A percentile compares a stretch with the other conserved stretches of the same genome.
Conservation (phyloP, 30 jellyfish, hydroid and myxozoan genomes). For the Hydractinia echinata region DNA sequence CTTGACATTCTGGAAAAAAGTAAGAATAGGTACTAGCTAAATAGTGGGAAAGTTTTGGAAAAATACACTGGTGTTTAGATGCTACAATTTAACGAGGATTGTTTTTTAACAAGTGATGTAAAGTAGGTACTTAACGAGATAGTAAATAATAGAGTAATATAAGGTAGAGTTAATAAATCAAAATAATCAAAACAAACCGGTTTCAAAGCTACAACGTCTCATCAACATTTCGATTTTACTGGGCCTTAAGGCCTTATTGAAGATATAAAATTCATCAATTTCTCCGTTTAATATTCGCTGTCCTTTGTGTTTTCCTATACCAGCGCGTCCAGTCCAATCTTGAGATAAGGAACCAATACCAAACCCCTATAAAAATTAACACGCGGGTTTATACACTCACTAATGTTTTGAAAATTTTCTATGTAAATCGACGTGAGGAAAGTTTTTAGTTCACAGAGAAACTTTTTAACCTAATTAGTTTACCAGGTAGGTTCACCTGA, state of each 20-base stretch:
- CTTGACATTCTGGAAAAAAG: conserved; percentile 70
- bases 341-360: conserved; percentile 87
- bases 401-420: too few relatives aligned
- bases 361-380: conserved; percentile 42
- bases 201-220: conserved; percentile 93
- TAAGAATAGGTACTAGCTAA: background rate
- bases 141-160: background rate
- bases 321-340: conserved; percentile 98
- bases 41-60: too few relatives aligned
- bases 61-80: too few relatives aligned
- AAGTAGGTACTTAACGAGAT: background rate
- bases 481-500: too few relatives aligned
- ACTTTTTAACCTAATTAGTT: too few relatives aligned
- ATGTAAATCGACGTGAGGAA: too few relatives aligned
- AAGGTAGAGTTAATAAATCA: background rate
- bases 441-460: too few relatives aligned
- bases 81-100: background rate
- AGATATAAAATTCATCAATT: conserved; percentile 88
- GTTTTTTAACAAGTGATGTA: background rate
- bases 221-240: conserved; percentile 73
- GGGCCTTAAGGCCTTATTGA: conserved; percentile 74
- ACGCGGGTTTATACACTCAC: background rate
- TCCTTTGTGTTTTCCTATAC: conserved; percentile 80
- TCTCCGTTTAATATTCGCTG: conserved; percentile 83
- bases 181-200: conserved; percentile 41